phyloP scores from a whole-genome alignment of 2,797 vertebrate species.

The Chiloscyllium punctatum region DNA sequence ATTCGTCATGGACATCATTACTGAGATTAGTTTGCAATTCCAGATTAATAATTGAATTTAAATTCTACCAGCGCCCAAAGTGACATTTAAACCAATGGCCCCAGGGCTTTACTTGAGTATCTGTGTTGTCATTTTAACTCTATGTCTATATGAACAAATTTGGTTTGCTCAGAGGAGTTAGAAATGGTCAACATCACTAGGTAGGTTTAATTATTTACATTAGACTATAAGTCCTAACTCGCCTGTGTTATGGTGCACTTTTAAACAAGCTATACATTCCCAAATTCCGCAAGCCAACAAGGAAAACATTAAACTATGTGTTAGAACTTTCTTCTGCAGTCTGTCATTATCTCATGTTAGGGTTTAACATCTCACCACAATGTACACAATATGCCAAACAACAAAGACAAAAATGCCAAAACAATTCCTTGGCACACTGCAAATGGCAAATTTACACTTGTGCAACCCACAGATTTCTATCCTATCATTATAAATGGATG shows the following conservation, averaged over 20 bases:
- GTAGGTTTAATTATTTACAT: neutral
- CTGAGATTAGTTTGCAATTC: no score
- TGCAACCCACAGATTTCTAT: neutral
- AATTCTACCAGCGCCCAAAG: no score
- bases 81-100: no score
- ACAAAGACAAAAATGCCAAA: neutral
- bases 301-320: no score
- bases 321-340: neutral
- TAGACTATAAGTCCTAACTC: neutral
- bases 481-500: neutral
- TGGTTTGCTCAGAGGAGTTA: neutral
- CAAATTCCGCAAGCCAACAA: no score
- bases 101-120: no score
- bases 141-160: neutral
- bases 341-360: neutral
- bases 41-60: no score
- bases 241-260: neutral
- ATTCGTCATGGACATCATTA: no score
- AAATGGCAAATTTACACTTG: neutral
- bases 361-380: neutral
- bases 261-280: neutral
- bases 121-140: neutral
- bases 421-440: neutral
- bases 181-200: neutral
- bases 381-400: neutral